Evolutionary conservation across 2,797 vertebrate genomes (phyloP).

Genomic region (Momotus momota): DNA sequence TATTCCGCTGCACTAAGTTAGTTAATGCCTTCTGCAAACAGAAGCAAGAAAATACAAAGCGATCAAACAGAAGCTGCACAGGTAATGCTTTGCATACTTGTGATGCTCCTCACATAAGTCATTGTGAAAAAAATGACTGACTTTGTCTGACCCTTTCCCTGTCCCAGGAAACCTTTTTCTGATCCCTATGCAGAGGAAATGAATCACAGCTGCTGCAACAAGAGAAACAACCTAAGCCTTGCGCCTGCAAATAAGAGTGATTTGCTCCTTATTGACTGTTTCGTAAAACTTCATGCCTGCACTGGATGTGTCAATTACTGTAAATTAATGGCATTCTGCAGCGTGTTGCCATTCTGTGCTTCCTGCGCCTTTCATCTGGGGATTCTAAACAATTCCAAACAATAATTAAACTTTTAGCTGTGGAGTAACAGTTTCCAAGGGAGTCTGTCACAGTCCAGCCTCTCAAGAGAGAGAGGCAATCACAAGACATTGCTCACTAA

Average conservation of each 20-base stretch:
- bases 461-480: not conserved
- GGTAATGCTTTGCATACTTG: not conserved
- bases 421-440: not conserved
- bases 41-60: not conserved
- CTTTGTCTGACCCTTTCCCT: not conserved
- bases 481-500: not conserved
- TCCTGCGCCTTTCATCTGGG: not conserved
- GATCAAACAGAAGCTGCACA: not conserved
- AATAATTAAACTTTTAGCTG: conserved; percentile 57
- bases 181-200: not conserved
- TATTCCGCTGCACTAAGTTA: not conserved
- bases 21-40: not conserved
- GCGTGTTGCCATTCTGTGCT: not conserved
- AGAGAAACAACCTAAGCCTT: not conserved
- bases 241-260: not conserved
- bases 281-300: conserved; percentile 17
- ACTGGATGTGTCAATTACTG: conserved; percentile 34
- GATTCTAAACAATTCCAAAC: conserved; percentile 8
- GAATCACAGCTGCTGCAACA: conserved; percentile 16
- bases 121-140: not conserved
- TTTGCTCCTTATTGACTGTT: conserved; percentile 1
- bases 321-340: conserved; percentile 25
- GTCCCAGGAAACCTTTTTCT: not conserved
- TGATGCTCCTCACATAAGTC: not conserved
- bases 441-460: not conserved